A percentile compares a stretch with the other conserved stretches of the same genome.
Evolutionary conservation across 2,113 vertebrate species (phyloP).

Genomic region (Ranitomeya variabilis): DNA sequence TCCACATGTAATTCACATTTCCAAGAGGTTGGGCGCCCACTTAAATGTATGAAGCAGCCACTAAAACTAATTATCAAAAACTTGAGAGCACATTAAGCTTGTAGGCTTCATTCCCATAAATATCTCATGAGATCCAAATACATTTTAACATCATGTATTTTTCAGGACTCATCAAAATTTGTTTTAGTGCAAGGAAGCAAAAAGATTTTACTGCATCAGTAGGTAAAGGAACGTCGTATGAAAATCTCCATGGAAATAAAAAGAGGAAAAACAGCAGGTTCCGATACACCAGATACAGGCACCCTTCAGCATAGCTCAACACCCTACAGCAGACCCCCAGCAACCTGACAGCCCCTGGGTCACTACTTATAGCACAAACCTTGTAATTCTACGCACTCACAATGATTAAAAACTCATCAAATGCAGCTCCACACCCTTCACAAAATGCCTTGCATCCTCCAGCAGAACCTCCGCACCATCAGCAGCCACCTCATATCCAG

Average conservation of each 20-base stretch:
- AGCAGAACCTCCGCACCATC: no score
- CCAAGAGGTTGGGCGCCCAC: not conserved
- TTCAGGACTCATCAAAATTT: not conserved
- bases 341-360: no score
- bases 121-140: conserved; percentile 13
- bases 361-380: no score
- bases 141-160: conserved; percentile 16
- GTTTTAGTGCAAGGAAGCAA: not conserved
- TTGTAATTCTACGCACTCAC: no score
- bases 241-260: not conserved
- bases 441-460: no score
- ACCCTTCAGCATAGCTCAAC: no score
- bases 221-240: not conserved
- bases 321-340: no score
- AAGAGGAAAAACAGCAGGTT: not conserved
- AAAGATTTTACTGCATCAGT: not conserved
- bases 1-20: not conserved
- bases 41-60: not conserved
- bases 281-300: no score
- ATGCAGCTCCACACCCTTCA: no score
- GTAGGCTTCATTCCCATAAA: not conserved
- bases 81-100: not conserved
- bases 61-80: not conserved
- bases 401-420: no score
- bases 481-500: no score